Conservation (phyloP, 1,140 invertebrate genomes). For the Globodera rostochiensis region DNA sequence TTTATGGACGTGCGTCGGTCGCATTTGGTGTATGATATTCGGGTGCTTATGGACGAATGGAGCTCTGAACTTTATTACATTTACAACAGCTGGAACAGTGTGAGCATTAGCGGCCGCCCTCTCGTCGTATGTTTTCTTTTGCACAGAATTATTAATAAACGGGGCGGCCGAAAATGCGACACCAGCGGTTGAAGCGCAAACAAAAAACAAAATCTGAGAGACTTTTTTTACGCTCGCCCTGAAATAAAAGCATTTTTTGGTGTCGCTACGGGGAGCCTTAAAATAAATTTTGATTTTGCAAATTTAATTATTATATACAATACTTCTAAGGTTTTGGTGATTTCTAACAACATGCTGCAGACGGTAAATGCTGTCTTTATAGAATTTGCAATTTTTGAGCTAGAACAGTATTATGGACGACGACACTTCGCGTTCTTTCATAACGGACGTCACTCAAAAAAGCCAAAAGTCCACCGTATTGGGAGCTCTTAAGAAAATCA, state of each 20-base stretch:
- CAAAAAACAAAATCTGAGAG: too few relatives aligned
- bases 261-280: too few relatives aligned
- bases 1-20: conserved; percentile 91
- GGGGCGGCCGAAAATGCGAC: too few relatives aligned
- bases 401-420: not conserved
- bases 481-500: conserved; percentile 95
- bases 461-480: conserved; percentile 78
- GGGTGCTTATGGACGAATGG: conserved; percentile 93
- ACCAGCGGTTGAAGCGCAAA: too few relatives aligned
- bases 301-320: not conserved
- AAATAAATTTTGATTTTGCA: too few relatives aligned
- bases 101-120: conserved; percentile 84
- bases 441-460: conserved; percentile 1
- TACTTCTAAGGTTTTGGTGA: conserved; percentile 72
- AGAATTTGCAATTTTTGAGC: conserved; percentile 5
- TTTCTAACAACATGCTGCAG: conserved; percentile 90
- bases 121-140: conserved; percentile 71
- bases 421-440: not conserved
- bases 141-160: too few relatives aligned
- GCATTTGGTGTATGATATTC: conserved; percentile 94
- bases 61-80: conserved; percentile 93
- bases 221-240: too few relatives aligned
- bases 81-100: conserved; percentile 84
- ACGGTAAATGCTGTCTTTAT: conserved; percentile 65
- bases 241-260: too few relatives aligned